These are phyloP conservation scores for Drosophila paucipuncta DNA, from an alignment of 2,888 invertebrate genomes.

Conservation along the genomic window DNA sequence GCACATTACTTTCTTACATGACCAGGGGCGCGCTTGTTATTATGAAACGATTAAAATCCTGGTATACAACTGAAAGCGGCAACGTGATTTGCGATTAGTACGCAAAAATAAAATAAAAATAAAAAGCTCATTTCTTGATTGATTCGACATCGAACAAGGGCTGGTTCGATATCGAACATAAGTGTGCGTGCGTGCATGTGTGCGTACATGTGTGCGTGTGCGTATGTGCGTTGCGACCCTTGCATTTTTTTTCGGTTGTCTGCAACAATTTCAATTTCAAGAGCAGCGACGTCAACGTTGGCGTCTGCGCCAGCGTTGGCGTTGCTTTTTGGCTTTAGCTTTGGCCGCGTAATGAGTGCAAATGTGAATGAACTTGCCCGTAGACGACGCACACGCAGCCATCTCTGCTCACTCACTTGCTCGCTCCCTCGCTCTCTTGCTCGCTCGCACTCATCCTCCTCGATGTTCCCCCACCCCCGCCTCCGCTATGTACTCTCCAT, in stretches of 20 bases:
- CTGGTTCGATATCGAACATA: constrained; percentile 12
- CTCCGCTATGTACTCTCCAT: not conserved
- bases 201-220: not conserved
- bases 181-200: not conserved
- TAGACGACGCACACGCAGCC: constrained; percentile 70
- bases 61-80: constrained; percentile 37
- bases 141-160: not conserved
- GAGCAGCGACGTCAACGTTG: constrained; percentile 43
- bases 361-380: constrained; percentile 83
- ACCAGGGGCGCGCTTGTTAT: not conserved
- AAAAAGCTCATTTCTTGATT: not conserved
- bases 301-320: constrained; percentile 17
- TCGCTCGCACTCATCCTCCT: constrained; percentile 32
- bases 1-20: constrained; percentile 36
- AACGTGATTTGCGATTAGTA: constrained; percentile 44
- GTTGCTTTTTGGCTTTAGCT: constrained; percentile 40
- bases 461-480: constrained; percentile 4
- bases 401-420: constrained; percentile 33
- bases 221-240: constrained; percentile 2
- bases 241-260: constrained; percentile 34
- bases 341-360: constrained; percentile 82
- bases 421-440: constrained; percentile 6
- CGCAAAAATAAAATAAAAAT: not conserved
- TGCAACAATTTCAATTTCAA: constrained; percentile 55
- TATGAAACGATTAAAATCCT: not conserved